A percentile compares a stretch with the other conserved stretches of the same genome.
Evolutionary conservation across 2,888 invertebrate genomes (phyloP).

Genomic region (Volucella inflata): DNA sequence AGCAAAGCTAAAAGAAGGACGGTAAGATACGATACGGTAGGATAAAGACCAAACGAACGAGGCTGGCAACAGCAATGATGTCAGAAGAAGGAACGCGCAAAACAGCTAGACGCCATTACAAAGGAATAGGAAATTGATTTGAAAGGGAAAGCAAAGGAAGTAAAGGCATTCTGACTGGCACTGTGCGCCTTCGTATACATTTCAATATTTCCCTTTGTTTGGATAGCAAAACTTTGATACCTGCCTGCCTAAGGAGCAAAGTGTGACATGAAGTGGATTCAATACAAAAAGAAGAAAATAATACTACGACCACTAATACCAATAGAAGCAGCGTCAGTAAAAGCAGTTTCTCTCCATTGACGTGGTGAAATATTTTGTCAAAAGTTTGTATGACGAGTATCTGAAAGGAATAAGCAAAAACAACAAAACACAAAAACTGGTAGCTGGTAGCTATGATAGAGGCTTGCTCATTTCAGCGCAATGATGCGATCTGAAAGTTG

Average conservation of each 20-base stretch:
- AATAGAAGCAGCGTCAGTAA: not conserved
- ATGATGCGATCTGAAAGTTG: constrained; percentile 20
- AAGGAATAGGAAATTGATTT: constrained; percentile 72
- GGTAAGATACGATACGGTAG: no score
- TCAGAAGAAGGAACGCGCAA: constrained; percentile 23
- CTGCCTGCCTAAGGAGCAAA: constrained; percentile 52
- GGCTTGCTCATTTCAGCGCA: constrained; percentile 43
- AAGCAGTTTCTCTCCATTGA: constrained; percentile 24
- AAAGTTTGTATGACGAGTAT: constrained; percentile 46
- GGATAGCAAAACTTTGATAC: constrained; percentile 72
- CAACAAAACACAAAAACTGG: not conserved
- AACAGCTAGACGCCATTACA: constrained; percentile 35
- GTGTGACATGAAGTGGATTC: constrained; percentile 67
- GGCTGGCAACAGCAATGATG: not conserved
- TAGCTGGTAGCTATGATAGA: constrained; percentile 19
- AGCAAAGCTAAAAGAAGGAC: constrained; percentile 23
- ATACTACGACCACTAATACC: no score
- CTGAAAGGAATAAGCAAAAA: constrained; percentile 25
- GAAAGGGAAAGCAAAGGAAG: constrained; percentile 67
- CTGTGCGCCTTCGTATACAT: constrained; percentile 55
- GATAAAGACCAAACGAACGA: not conserved
- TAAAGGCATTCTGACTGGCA: constrained; percentile 44
- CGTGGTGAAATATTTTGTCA: constrained; percentile 59
- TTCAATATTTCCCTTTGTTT: constrained; percentile 74
- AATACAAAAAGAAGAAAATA: constrained; percentile 48